Percentiles rank a stretch among this genome's conserved stretches.
Conservation (phyloP, 2,113 vertebrate species). For the Cromileptes altivelis region DNA sequence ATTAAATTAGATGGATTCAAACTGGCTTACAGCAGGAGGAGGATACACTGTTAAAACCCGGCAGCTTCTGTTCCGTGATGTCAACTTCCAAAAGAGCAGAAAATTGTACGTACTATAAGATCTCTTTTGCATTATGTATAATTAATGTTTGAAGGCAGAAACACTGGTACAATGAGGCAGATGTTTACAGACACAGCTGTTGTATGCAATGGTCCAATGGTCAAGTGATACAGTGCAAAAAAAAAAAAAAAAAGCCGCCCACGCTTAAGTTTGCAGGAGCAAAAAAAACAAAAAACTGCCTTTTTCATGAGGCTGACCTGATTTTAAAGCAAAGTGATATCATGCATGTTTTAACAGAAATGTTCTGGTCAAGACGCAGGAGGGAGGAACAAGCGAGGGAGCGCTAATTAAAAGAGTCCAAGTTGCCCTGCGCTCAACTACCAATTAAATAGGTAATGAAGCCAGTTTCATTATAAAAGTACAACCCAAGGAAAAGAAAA, state of each 20-base stretch:
- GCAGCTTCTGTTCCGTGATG: not conserved
- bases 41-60: no score
- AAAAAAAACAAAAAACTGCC: not conserved
- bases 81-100: not conserved
- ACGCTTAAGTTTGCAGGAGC: not conserved
- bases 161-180: not conserved
- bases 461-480: not conserved
- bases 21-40: not conserved
- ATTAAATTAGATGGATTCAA: not conserved
- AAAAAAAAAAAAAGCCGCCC: not conserved
- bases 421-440: not conserved
- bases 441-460: slow-evolving; percentile 17
- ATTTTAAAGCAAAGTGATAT: slow-evolving; percentile 22
- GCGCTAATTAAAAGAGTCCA: slow-evolving; percentile 2
- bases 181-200: slow-evolving; percentile 16
- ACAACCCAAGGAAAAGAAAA: not conserved
- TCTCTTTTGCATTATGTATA: slow-evolving; percentile 5
- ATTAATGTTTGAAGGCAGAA: not conserved
- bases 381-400: not conserved
- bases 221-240: not conserved
- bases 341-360: slow-evolving; percentile 40
- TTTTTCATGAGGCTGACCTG: slow-evolving; percentile 9
- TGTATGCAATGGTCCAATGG: not conserved
- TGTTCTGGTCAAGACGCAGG: slow-evolving; percentile 20
- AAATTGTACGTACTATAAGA: not conserved